Evolutionary conservation across 2,797 vertebrate genomes (phyloP).

Genomic region (Macrochelys suwanniensis): DNA sequence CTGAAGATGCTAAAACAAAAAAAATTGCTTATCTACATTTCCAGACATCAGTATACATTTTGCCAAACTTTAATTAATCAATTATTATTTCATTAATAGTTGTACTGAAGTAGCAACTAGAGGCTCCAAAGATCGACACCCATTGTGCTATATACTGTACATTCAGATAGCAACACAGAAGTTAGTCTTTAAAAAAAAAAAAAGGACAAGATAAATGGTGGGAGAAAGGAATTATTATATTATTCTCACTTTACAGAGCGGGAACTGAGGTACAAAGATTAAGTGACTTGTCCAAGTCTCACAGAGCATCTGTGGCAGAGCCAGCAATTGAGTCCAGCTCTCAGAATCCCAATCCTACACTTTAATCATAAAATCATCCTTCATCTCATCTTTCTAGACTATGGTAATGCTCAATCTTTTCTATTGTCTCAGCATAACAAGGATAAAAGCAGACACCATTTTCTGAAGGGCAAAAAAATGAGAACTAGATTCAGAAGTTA

Average conservation of each 20-base stretch:
- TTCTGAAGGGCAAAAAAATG: not conserved
- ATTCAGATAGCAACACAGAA: not conserved
- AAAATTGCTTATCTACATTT: not conserved
- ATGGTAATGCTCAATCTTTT: not conserved
- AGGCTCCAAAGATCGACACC: not conserved
- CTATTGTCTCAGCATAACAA: not conserved
- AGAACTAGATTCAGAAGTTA: not conserved
- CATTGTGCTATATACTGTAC: not conserved
- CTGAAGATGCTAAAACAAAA: not conserved
- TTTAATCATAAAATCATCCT: not conserved
- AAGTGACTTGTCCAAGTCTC: not conserved
- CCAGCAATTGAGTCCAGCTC: not conserved
- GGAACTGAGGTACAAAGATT: rapidly evolving
- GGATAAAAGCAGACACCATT: not conserved
- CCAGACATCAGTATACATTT: not conserved
- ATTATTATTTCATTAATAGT: not conserved
- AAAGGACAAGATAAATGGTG: not conserved
- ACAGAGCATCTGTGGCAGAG: not conserved
- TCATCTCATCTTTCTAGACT: not conserved
- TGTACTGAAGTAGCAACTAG: not conserved
- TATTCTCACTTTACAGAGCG: not conserved
- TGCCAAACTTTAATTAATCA: not conserved
- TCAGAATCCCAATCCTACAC: not conserved
- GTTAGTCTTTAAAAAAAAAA: not conserved
- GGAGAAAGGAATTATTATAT: not conserved